phyloP scores from a whole-genome alignment of 2,888 invertebrate genomes.

The Gerris lacustris region DNA sequence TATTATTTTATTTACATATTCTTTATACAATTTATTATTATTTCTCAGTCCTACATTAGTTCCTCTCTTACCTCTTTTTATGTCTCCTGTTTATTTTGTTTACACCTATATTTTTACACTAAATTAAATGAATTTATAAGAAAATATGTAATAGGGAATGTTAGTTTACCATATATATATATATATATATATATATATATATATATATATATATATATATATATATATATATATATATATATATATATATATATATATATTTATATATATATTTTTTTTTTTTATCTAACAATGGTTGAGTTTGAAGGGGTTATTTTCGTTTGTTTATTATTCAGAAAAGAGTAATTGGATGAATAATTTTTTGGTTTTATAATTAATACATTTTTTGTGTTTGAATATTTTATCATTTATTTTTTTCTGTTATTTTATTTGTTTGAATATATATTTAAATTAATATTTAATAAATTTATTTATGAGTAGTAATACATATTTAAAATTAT shows the following conservation, averaged over 20 bases:
- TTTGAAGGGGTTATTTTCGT: too few relatives aligned
- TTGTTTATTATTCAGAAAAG: too few relatives aligned
- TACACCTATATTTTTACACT: neutral
- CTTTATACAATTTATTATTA: too few relatives aligned
- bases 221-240: conserved; percentile 1
- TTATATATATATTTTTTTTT: neutral
- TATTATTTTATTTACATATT: too few relatives aligned
- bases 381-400: neutral
- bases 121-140: neutral
- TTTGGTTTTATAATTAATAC: too few relatives aligned
- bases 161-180: neutral
- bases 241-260: conserved; percentile 1
- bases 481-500: neutral
- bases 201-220: conserved; percentile 1
- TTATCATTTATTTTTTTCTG: neutral
- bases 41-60: too few relatives aligned
- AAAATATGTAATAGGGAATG: neutral
- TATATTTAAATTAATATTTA: neutral
- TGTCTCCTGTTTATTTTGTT: too few relatives aligned
- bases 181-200: conserved; percentile 1
- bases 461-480: neutral
- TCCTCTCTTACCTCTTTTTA: too few relatives aligned
- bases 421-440: neutral
- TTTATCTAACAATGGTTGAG: too few relatives aligned
- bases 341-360: too few relatives aligned